A percentile compares a stretch with the other conserved stretches of the same genome.
Evolutionary conservation across 2,113 vertebrate species (phyloP).

Genomic region (Callithrix jacchus): DNA sequence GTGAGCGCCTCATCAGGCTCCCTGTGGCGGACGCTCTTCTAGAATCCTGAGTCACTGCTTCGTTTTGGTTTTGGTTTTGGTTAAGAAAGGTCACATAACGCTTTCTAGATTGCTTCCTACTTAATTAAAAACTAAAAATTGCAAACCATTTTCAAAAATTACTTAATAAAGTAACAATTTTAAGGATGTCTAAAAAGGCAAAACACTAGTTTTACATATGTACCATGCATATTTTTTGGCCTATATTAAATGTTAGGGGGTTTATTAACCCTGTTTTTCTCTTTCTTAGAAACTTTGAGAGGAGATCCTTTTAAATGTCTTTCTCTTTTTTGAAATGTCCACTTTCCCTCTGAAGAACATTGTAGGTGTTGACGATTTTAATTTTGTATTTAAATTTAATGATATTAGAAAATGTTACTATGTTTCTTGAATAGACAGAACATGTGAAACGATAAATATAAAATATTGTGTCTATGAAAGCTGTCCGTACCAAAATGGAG

Average conservation of each 20-base stretch:
- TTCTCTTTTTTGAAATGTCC: background rate
- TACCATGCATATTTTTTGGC: too few relatives aligned
- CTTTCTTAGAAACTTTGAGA: background rate
- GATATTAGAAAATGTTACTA: background rate
- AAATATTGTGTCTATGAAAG: background rate
- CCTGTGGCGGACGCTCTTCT: accelerated
- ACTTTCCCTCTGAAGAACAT: background rate
- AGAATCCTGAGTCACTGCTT: accelerated
- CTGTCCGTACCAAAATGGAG: background rate
- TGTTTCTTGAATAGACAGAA: background rate
- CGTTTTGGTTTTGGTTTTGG: too few relatives aligned
- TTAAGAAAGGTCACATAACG: background rate
- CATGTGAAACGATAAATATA: background rate
- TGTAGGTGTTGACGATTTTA: too few relatives aligned
- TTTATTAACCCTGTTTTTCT: background rate
- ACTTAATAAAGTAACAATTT: background rate
- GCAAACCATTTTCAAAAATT: background rate
- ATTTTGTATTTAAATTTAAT: too few relatives aligned
- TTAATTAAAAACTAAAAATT: background rate
- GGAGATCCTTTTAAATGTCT: background rate
- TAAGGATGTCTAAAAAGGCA: background rate
- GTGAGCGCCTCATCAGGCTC: accelerated
- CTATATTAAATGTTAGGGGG: accelerated
- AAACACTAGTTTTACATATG: background rate
- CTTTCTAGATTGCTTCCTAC: background rate